Evolutionary conservation across 2,888 invertebrate genomes (phyloP), one percentile per base, ranked within the genome.

Genomic region (Lobophora halterata): DNA sequence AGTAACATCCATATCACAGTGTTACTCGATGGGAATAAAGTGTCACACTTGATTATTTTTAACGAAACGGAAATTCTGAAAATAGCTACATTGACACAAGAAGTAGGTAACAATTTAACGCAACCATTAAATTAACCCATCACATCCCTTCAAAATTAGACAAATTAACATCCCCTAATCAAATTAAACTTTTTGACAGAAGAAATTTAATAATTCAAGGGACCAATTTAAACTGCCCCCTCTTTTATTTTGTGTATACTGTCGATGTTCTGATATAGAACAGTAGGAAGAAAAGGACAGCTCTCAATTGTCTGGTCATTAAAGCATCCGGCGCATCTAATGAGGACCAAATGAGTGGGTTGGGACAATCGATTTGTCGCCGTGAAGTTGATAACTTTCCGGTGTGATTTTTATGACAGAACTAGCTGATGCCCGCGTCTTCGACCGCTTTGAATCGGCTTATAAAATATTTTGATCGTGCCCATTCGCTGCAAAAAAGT

Each of bases 291-390:
- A 60, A 60, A 63, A 29, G 21, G 20, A 38, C 65, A 46, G 73
- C 27, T 72, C 79, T 55, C 35, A 55, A 64, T 69, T 64, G 55
- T 55, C 62, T 79, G 82, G 82, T 71, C 68, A 76, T 76, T 71
- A 73, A 69, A 62, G 80, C 82, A 80, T 85, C 83, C 83, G 81
- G 55, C 51, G 79, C 58, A 60, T 52, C 65, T 83, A 85, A 85
- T 85, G 79, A 82, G 73, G 69, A 80, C 82, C 85, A 83, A 83
- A 80, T 85, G 85, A 81, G 70, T 71, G 80, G 78, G 79, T 58
- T 80, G 72, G 67, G 51, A 60, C 79, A 85, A 86, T 85, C 78
- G 82, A 86, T 86, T 86, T 78, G 80, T 66, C 54, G 56, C 80
- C 80, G 80, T 86, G 79, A 85, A 78, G 72, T 66, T 66, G 78